Conservation (phyloP, 2,113 vertebrate genomes). For the Pantherophis guttatus region DNA sequence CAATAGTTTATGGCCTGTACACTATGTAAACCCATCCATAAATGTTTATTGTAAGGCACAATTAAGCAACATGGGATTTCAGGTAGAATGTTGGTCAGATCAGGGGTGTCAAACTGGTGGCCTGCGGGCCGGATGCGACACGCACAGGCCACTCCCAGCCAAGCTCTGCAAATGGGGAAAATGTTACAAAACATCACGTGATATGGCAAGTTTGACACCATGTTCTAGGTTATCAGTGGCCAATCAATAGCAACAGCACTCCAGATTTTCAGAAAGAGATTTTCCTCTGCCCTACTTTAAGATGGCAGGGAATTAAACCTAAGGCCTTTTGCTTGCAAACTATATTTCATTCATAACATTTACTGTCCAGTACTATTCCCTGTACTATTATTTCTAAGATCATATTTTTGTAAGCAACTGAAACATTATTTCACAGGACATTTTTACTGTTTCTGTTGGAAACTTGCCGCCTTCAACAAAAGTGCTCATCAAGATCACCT, state of each 20-base stretch:
- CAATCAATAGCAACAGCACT: neutral
- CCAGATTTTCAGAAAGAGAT: neutral
- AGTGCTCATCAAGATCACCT: slow-evolving; percentile 86
- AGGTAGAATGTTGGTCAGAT: neutral
- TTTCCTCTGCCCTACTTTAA: neutral
- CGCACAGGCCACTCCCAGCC: accelerated
- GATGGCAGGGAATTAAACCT: neutral
- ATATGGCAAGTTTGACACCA: too few species aligned
- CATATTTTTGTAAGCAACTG: neutral
- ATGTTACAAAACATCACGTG: too few species aligned
- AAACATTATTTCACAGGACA: slow-evolving; percentile 69
- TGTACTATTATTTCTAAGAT: neutral
- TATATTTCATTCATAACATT: neutral
- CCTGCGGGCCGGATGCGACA: too few species aligned
- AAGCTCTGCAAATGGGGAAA: too few species aligned
- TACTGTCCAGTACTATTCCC: neutral
- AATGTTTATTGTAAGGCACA: neutral
- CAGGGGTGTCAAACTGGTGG: too few species aligned
- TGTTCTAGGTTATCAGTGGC: neutral
- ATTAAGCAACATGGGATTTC: neutral
- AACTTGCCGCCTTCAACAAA: slow-evolving; percentile 78
- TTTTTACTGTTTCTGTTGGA: slow-evolving; percentile 87
- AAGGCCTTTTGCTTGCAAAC: neutral
- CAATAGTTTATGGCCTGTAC: neutral
- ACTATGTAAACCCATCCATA: neutral